Percentiles rank a stretch among this genome's conserved stretches.
Conservation (phyloP, 2,888 invertebrate species). For the Boloria euphrosyne region DNA sequence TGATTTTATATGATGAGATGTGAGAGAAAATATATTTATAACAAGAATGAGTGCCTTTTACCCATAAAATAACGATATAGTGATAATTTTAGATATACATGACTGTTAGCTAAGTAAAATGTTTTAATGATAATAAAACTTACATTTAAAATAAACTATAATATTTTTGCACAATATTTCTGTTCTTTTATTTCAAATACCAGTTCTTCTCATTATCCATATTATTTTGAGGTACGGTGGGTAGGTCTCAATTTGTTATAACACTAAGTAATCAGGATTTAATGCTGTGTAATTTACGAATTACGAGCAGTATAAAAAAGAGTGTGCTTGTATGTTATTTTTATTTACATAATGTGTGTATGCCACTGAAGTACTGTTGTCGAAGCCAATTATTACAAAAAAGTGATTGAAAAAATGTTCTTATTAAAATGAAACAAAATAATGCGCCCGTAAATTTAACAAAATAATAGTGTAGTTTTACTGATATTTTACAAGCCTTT, state of each 20-base stretch:
- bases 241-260: no score
- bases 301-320: background rate
- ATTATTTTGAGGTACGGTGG: background rate
- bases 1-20: constrained; percentile 27
- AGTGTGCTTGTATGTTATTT: no score
- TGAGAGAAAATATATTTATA: constrained; percentile 50
- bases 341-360: no score
- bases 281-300: no score
- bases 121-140: constrained; percentile 64
- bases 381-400: no score
- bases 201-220: background rate
- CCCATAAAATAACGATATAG: constrained; percentile 56
- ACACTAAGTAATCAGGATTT: no score
- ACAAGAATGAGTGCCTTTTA: constrained; percentile 78
- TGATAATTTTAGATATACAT: constrained; percentile 60
- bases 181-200: constrained; percentile 18
- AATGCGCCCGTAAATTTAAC: no score
- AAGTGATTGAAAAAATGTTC: no score
- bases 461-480: no score
- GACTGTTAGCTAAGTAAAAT: constrained; percentile 74
- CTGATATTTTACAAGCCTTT: no score
- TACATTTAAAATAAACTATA: constrained; percentile 70
- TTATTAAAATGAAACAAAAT: no score
- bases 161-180: constrained; percentile 74
- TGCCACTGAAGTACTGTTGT: no score